Evolutionary conservation across 2,113 vertebrate genomes (phyloP).

Genomic region (Aptenodytes patagonicus): DNA sequence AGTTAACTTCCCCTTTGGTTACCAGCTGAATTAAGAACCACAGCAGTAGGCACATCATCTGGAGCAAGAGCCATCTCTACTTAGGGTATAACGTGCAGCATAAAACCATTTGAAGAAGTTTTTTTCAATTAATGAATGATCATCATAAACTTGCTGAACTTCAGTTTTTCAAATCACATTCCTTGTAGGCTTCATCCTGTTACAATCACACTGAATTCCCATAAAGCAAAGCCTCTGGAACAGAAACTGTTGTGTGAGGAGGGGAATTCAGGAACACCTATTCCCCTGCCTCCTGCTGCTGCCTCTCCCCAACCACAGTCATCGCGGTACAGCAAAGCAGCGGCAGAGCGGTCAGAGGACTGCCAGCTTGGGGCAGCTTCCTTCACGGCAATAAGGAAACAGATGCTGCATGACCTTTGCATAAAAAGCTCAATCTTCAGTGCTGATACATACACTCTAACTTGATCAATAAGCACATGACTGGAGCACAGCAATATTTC

Average conservation of each 20-base stretch:
- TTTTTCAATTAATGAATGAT: not conserved
- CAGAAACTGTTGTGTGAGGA: not conserved
- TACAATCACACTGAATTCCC: not conserved
- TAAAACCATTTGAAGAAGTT: not conserved
- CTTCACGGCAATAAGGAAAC: not conserved
- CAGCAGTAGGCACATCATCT: not conserved
- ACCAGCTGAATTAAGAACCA: not conserved
- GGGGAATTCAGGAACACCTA: not conserved
- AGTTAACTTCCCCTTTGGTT: not conserved
- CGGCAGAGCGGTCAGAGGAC: not conserved
- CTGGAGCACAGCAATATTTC: not conserved
- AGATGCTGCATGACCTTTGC: not conserved
- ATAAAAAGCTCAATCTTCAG: not conserved
- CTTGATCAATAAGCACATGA: not conserved
- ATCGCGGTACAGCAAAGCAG: not conserved
- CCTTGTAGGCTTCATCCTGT: not conserved
- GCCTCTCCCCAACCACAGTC: not conserved
- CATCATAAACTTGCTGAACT: not conserved
- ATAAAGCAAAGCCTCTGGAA: not conserved
- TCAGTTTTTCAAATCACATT: not conserved
- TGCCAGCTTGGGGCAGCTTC: not conserved
- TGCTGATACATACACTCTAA: not conserved
- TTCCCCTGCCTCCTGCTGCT: not conserved
- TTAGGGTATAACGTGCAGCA: not conserved
- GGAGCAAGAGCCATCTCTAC: not conserved